Conservation (phyloP, 2,888 invertebrate genomes). For the Agrochola lota region DNA sequence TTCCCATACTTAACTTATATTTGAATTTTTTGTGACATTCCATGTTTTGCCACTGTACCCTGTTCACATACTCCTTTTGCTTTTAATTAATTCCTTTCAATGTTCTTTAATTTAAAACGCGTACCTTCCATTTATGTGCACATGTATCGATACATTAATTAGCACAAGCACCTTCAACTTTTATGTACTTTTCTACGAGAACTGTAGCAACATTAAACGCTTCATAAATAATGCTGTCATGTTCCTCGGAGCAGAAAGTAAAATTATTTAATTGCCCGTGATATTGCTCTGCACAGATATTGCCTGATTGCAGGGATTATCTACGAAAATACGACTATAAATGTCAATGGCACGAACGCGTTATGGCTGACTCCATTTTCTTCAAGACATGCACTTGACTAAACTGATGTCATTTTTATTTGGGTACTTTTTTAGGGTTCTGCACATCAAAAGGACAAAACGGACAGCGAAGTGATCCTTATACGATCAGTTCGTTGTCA, state of each 20-base stretch:
- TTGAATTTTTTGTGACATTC: too few species aligned
- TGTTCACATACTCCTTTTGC: not conserved
- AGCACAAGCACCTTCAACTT: constrained; percentile 6
- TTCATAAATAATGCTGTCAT: constrained; percentile 23
- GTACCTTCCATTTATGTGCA: not conserved
- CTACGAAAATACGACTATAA: constrained; percentile 16
- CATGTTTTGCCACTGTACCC: too few species aligned
- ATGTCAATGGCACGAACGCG: constrained; percentile 22
- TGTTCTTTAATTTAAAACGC: not conserved
- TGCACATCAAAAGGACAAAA: too few species aligned
- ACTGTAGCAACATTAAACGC: constrained; percentile 16
- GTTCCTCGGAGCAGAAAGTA: constrained; percentile 24
- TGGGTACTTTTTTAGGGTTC: too few species aligned
- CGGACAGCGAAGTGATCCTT: too few species aligned
- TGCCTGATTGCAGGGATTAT: constrained; percentile 34
- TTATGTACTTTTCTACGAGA: constrained; percentile 17
- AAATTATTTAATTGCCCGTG: constrained; percentile 42
- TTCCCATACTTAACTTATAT: too few species aligned
- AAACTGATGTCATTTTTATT: not conserved
- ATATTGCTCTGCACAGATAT: constrained; percentile 36
- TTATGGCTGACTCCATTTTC: not conserved
- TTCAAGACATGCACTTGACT: not conserved
- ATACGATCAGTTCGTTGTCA: too few species aligned
- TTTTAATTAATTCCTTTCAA: constrained; percentile 4
- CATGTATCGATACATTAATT: constrained; percentile 11